Conservation (phyloP, 2,113 vertebrate species). For the Notarius lentiginosus region DNA sequence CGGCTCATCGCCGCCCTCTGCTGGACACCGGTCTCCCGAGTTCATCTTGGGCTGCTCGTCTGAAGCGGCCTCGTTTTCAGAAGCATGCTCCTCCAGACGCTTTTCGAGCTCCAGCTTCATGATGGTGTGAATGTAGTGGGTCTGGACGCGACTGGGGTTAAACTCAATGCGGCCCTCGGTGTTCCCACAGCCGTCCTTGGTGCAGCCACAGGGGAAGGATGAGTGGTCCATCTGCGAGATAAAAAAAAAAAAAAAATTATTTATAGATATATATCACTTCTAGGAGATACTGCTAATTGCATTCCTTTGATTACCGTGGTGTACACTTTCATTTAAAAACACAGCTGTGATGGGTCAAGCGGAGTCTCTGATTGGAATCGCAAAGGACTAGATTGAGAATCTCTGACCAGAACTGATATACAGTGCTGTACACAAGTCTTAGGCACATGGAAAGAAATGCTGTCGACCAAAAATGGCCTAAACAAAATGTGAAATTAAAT, state of each 20-base stretch:
- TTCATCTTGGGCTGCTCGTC: conserved; percentile 56
- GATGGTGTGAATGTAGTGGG: conserved; percentile 93
- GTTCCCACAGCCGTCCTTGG: conserved; percentile 90
- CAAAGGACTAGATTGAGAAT: background rate
- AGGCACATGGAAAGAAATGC: no score
- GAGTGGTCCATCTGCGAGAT: conserved; percentile 90
- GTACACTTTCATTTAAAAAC: background rate
- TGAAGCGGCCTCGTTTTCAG: conserved; percentile 63
- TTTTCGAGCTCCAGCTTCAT: conserved; percentile 93
- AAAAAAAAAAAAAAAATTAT: background rate
- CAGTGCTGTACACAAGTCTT: no score
- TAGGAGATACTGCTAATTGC: background rate
- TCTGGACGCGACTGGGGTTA: conserved; percentile 90
- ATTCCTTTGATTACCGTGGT: background rate
- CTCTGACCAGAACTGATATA: background rate
- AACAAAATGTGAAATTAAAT: no score
- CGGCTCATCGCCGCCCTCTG: conserved; percentile 47
- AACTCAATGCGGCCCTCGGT: conserved; percentile 90
- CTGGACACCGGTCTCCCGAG: conserved; percentile 45
- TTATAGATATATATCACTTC: background rate
- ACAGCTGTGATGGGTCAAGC: background rate
- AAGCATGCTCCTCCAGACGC: conserved; percentile 72
- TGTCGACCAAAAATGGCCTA: no score
- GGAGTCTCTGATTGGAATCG: background rate
- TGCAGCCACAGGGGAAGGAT: conserved; percentile 92